A percentile compares a stretch with the other conserved stretches of the same genome.
Evolutionary conservation across 1,140 invertebrate genomes (phyloP).

Genomic region (Drosophila parabipectinata): DNA sequence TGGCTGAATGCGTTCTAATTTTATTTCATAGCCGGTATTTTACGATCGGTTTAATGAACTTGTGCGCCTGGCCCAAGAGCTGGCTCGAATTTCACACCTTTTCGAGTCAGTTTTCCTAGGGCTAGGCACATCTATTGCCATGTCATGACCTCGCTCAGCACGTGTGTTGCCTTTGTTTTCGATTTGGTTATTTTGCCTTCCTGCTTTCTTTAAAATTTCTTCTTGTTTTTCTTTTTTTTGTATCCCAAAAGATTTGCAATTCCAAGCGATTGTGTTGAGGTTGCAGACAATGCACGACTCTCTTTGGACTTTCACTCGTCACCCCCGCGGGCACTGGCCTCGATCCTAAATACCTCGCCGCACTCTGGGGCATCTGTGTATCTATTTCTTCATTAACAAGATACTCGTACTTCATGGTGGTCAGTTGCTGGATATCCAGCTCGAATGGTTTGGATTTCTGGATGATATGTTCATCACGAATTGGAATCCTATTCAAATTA

Average conservation of each 20-base stretch:
- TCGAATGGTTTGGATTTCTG: neutral
- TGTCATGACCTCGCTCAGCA: conserved; percentile 54
- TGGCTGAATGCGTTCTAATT: conserved; percentile 71
- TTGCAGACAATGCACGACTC: conserved; percentile 72
- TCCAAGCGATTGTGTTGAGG: conserved; percentile 35
- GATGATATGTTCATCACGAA: conserved; percentile 73
- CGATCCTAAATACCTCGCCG: conserved; percentile 54
- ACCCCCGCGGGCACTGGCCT: conserved; percentile 59
- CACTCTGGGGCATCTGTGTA: conserved; percentile 26
- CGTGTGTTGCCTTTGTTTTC: conserved; percentile 35
- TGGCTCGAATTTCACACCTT: conserved; percentile 45
- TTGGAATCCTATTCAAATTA: conserved; percentile 73
- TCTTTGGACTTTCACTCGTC: conserved; percentile 71
- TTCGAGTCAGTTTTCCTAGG: conserved; percentile 4
- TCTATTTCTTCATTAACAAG: conserved; percentile 81
- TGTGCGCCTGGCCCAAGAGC: neutral
- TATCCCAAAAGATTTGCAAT: conserved; percentile 30
- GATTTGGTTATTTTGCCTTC: conserved; percentile 28
- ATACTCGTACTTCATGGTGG: conserved; percentile 71
- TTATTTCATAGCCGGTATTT: conserved; percentile 50
- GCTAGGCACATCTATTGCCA: conserved; percentile 20
- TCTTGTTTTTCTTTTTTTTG: neutral
- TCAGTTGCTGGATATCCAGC: conserved; percentile 62
- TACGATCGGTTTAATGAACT: conserved; percentile 57
- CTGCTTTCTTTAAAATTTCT: neutral